Conservation (phyloP, 1,140 invertebrate species). For the Neelides sp. region DNA sequence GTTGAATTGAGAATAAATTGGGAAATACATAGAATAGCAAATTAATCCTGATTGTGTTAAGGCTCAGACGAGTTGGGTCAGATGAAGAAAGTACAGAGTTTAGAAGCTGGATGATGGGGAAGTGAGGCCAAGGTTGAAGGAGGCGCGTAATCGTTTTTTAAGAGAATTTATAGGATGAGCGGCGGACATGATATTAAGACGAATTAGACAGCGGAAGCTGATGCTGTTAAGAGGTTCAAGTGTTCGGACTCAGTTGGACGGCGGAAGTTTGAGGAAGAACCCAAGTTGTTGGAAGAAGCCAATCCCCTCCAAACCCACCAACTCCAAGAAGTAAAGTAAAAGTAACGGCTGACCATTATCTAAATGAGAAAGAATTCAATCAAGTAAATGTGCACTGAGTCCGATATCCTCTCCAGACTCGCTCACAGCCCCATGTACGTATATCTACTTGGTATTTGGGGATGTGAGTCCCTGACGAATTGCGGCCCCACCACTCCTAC, state of each 20-base stretch:
- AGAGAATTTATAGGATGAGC: slow-evolving; percentile 27
- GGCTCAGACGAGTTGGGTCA: no score
- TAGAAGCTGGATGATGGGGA: no score
- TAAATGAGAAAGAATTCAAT: slow-evolving; percentile 30
- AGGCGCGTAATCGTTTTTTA: slow-evolving; percentile 28
- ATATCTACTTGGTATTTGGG: neutral
- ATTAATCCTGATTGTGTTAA: no score
- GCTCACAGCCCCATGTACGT: no score
- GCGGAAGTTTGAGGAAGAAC: no score
- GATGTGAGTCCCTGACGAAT: slow-evolving; percentile 14
- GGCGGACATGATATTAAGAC: slow-evolving; percentile 27
- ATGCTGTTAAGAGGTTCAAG: neutral
- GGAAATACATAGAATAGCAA: no score
- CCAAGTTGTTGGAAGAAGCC: neutral
- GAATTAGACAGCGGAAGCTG: slow-evolving; percentile 22
- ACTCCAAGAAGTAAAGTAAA: slow-evolving; percentile 16
- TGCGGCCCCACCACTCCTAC: slow-evolving; percentile 14
- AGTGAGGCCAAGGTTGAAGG: no score
- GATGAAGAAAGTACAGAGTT: no score
- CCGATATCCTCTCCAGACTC: no score
- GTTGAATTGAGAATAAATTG: no score
- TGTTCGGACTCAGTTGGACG: no score
- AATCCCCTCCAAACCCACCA: neutral
- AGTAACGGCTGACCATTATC: slow-evolving; percentile 29
- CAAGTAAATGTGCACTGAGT: slow-evolving; percentile 27